Base-by-base conservation (phyloP, 1,140 invertebrate genomes). In the Drosophila sulfurigaster region DNA sequence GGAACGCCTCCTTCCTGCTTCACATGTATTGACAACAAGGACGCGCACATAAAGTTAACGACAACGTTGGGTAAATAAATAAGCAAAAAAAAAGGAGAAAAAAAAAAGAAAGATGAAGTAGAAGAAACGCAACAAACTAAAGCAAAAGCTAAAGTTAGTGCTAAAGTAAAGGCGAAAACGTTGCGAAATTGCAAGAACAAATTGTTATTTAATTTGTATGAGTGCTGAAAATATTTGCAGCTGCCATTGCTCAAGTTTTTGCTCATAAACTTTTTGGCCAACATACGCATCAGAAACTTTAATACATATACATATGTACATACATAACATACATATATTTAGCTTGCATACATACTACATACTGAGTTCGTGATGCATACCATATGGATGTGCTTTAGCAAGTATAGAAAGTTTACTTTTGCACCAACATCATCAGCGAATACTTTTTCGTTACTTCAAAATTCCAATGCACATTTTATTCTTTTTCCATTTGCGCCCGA, bases 131-230 rank as follows among this genome's bases (percentile, higher is more conserved):
- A 51, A 25, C 57, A 45, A 59, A 57, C 43, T 56, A 7, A 71
- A 35, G 30, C 16, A 57, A 67, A 46, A 75, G 49, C 32, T 25
- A 41, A 68, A 68, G 68, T 64, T 51, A 63, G 65, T 70, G 76
- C 72, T 43, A 65, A 75, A 78, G 76, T 32, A 32, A 32, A 32
- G 30, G 30, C 76, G 54, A 75, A 78, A 78, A 59, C 64, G 70
- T 67, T 54, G 78, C 65, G 82, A 85, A 85, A 86, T 86, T 86
- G 70, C 81, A 67, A 86, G 82, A 63, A 76, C 87, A 85, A 86
- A 86, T 86, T 86, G 82, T 86, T 86, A 86, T 86, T 86, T 86
- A 86, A 86, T 86, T 86, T 86, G 82, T 86, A 82, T 86, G 82
- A 86, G 82, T 86, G 82, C 82, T 86, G 82, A 87, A 87, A 79